Base-by-base conservation (phyloP, 2,113 vertebrate genomes). In the Narcine bancroftii region DNA sequence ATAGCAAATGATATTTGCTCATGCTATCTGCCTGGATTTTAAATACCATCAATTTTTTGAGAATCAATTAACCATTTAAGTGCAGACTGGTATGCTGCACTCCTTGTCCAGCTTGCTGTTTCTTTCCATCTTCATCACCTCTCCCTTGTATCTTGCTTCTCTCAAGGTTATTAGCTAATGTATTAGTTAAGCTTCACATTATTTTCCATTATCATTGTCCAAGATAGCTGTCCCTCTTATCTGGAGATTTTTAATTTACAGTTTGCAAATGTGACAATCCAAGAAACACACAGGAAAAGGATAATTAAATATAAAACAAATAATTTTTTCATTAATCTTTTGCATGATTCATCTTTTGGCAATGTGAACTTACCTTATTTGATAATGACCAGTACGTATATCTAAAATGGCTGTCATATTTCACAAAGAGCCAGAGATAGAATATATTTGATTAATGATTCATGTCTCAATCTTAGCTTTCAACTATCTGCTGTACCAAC, bases 391-490 rank as follows among this genome's bases (percentile, higher is more conserved):
- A 89, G 60, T 53, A 89, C 85, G 39, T 42, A 56, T 45, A 63
- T 89, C 60, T n/a, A 42, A 63, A 39, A n/a, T 89, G 36, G 85
- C 29, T 33, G 47, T 50, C 11, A 26, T 89, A 42, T 56, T 56
- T 63, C 85, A 89, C 85, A 89, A 81, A 81, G 85, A 89, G 85
- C 63, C 63, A 65, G 85, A 89, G 60, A 89, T 56, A 89, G 85
- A 89, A 42, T 26, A 42, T 42, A 6, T 63, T 66, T 66, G 39
- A 39, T 89, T 89, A n/a, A 36, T 42, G 26, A 24, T 63, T 89
- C n/a, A 60, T 60, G 85, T 65, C 85, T 83, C 39, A n/a, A 89
- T 89, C 85, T 89, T 89, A 36, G n/a, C 19, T 17, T 33, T 42
- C 65, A 83, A 53, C 79, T 56, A 53, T 65, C 24, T 89, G n/a